phyloP scores from a whole-genome alignment of 2,888 invertebrate genomes.

The Periphyllus acericola region DNA sequence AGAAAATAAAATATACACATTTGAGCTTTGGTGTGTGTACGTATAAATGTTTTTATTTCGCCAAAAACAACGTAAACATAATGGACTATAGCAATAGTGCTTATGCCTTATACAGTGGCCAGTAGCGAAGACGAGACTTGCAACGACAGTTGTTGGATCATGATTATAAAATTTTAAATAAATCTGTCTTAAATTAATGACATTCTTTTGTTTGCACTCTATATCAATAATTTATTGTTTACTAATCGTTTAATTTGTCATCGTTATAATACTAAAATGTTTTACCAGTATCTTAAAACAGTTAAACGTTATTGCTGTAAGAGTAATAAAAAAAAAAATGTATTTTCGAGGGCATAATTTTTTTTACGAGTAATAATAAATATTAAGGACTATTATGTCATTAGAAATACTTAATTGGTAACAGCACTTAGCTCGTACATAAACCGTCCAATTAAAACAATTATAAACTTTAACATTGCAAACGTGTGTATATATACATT shows the following conservation, averaged over 20 bases:
- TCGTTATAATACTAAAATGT: neutral
- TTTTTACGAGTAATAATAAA: neutral
- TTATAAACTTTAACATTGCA: neutral
- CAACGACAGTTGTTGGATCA: no score
- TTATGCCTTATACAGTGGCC: no score
- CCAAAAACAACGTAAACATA: no score
- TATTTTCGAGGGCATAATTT: neutral
- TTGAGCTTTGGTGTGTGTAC: no score
- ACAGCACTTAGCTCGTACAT: neutral
- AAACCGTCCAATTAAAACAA: slow-evolving; percentile 20
- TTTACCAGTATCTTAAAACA: neutral
- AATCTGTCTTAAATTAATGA: no score
- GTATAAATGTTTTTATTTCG: no score
- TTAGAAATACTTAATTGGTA: slow-evolving; percentile 5
- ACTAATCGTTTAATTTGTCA: slow-evolving; percentile 2
- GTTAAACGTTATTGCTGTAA: neutral
- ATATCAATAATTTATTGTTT: neutral
- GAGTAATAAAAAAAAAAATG: neutral
- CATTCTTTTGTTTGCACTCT: neutral
- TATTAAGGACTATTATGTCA: neutral
- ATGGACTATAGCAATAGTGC: no score
- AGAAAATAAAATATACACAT: no score
- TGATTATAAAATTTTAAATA: no score
- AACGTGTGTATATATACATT: neutral
- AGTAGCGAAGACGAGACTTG: no score